These are phyloP conservation scores for Philaenus spumarius DNA, from an alignment of 1,140 invertebrate species.

Conservation along the genomic window DNA sequence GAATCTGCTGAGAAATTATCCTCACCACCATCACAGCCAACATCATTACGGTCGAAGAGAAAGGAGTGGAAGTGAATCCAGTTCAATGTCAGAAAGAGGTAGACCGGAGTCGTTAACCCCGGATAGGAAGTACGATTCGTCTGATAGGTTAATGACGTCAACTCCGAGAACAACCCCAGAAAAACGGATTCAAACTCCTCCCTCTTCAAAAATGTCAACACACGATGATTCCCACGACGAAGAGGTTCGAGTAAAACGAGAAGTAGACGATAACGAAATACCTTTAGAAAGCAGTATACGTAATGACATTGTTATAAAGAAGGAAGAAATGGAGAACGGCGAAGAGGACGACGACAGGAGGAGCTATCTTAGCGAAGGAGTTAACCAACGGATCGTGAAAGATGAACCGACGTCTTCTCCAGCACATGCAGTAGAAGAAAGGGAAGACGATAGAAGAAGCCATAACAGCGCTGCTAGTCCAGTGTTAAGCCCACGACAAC, in stretches of 20 bases:
- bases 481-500: conserved; percentile 28
- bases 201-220: conserved; percentile 38
- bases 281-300: conserved; percentile 12
- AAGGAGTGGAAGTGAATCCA: conserved; percentile 77
- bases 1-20: conserved; percentile 69
- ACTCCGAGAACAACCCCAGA: conserved; percentile 68
- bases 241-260: conserved; percentile 47
- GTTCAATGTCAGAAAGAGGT: conserved; percentile 72
- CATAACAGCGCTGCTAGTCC: conserved; percentile 29
- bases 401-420: conserved; percentile 33
- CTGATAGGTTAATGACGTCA: conserved; percentile 42
- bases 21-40: conserved; percentile 46
- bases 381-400: conserved; percentile 23
- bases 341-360: conserved; percentile 47
- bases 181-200: conserved; percentile 47
- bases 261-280: conserved; percentile 45
- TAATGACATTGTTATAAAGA: conserved; percentile 21
- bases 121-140: conserved; percentile 58
- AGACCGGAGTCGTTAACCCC: conserved; percentile 68
- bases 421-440: conserved; percentile 35
- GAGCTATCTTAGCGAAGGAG: conserved; percentile 43
- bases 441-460: conserved; percentile 39
- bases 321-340: conserved; percentile 45
- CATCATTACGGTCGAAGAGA: conserved; percentile 55
- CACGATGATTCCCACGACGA: conserved; percentile 32